Evolutionary conservation across 2,113 vertebrate species (phyloP), one percentile per base, ranked within the genome.

Genomic region (Clarias macrocephalus): DNA sequence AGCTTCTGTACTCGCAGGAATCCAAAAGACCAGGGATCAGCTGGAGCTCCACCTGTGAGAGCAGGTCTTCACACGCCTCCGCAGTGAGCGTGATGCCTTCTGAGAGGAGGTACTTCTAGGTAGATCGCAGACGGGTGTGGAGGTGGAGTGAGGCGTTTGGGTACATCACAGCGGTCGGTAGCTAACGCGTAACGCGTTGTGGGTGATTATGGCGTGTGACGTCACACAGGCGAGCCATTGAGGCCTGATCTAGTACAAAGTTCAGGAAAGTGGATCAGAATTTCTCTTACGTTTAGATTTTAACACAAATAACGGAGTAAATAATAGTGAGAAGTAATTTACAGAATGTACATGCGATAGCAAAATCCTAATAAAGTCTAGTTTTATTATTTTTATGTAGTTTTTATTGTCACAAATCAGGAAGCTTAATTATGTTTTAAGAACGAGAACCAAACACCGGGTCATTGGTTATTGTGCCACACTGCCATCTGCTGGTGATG

Each of bases 401-500:
- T 21, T 62, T 62, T 62, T 21, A n/a, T 62, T 65, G 25, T 10
- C 11, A 16, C 15, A 70, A 70, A 70, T 70, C 65, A 21, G 18
- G 18, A 3, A 19, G 23, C 33, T 21, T 21, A 73, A 21, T 73
- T 42, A 10, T 3, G 3, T 19, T 16, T 11, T 1, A 42, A 18
- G 12, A 76, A 75, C 10, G 10, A 75, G 25, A 48, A 52, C 11
- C 48, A 7, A 48, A 48, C 7, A 8, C 6, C 21, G 0, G 21
- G 42, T n/a, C n/a, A 56, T 3, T 9, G 25, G 3, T 80, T 70
- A 25, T 82, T 80, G 54, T 28, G 30, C 62, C 77, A 90, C 81
- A 89, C 63, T 92, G 91, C 93, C 93, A 91, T 79, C 95, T 92
- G 80, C 88, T 94, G 95, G 92, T 59, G 13, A 0, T 25, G 13